Conservation (phyloP, 2,113 vertebrate species). For the Boleophthalmus pectinirostris region DNA sequence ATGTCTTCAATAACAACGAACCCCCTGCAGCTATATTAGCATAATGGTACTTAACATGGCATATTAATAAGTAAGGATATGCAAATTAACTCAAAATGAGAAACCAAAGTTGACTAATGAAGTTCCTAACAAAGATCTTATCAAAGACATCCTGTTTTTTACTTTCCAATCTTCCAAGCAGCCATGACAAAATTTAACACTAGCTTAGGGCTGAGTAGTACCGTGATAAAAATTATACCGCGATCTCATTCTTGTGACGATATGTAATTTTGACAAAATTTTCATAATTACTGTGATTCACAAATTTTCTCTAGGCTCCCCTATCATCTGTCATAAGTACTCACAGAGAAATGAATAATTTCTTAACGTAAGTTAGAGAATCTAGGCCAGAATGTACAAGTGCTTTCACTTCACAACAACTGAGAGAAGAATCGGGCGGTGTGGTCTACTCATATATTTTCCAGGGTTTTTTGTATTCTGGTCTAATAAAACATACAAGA, state of each 20-base stretch:
- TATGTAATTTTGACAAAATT: too few species aligned
- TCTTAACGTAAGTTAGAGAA: background rate
- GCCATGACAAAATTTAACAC: background rate
- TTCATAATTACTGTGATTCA: too few species aligned
- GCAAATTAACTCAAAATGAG: slow-evolving; percentile 9
- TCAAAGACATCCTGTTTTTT: background rate
- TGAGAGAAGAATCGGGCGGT: background rate
- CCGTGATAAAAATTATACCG: too few species aligned
- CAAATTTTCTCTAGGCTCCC: too few species aligned
- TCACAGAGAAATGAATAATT: slow-evolving; percentile 29
- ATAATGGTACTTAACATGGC: background rate
- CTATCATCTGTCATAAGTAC: background rate
- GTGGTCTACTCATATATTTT: background rate
- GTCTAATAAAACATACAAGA: background rate
- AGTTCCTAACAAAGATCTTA: background rate
- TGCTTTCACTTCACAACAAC: slow-evolving; percentile 11
- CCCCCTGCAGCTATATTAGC: background rate
- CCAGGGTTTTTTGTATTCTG: background rate
- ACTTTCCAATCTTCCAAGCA: background rate
- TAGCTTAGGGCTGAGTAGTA: background rate
- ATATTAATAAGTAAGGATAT: slow-evolving; percentile 3
- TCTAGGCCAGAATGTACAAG: slow-evolving; percentile 8
- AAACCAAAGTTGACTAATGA: slow-evolving; percentile 23
- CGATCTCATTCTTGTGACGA: too few species aligned
- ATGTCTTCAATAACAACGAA: slow-evolving; percentile 13